Percentiles rank a stretch among this genome's conserved stretches.
These are phyloP conservation scores for Marmota flaviventris DNA, from an alignment of 2,113 vertebrate genomes.

Conservation along the genomic window DNA sequence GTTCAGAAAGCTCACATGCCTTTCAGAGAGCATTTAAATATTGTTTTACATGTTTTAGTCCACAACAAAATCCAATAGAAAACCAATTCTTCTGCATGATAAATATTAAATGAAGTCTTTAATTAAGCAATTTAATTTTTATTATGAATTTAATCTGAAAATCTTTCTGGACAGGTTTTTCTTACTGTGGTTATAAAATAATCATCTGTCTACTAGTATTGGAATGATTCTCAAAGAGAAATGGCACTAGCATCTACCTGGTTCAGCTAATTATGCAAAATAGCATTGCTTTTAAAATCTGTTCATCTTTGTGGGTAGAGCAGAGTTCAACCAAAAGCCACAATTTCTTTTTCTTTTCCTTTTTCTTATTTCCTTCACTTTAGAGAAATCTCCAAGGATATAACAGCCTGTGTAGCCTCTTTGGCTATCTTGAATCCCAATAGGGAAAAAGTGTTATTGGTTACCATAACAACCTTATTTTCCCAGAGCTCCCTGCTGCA, in stretches of 20 bases:
- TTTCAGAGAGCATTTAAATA: slow-evolving; percentile 49
- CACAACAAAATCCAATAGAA: slow-evolving; percentile 45
- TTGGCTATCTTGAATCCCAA: slow-evolving; percentile 40
- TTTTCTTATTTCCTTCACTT: slow-evolving; percentile 47
- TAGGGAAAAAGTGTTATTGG: slow-evolving; percentile 33
- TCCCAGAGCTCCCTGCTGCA: slow-evolving; percentile 59
- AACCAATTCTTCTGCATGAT: not conserved
- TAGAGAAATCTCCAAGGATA: slow-evolving; percentile 55
- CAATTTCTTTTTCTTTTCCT: slow-evolving; percentile 9
- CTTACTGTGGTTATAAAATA: slow-evolving; percentile 24
- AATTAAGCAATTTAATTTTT: slow-evolving; percentile 1
- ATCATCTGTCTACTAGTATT: slow-evolving; percentile 1
- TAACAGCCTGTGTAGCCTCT: not conserved
- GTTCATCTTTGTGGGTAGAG: slow-evolving; percentile 28
- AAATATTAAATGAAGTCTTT: slow-evolving; percentile 17
- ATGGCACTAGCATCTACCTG: slow-evolving; percentile 21
- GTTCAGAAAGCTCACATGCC: not conserved
- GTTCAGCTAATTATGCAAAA: slow-evolving; percentile 55
- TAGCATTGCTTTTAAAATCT: slow-evolving; percentile 25
- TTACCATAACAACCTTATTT: slow-evolving; percentile 71
- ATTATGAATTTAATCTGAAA: slow-evolving; percentile 35
- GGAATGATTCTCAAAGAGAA: slow-evolving; percentile 9
- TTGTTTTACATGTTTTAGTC: slow-evolving; percentile 15
- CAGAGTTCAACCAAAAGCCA: not conserved
- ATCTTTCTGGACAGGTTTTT: not conserved